Evolutionary conservation across 2,797 vertebrate species (phyloP).

Genomic region (Falco peregrinus): DNA sequence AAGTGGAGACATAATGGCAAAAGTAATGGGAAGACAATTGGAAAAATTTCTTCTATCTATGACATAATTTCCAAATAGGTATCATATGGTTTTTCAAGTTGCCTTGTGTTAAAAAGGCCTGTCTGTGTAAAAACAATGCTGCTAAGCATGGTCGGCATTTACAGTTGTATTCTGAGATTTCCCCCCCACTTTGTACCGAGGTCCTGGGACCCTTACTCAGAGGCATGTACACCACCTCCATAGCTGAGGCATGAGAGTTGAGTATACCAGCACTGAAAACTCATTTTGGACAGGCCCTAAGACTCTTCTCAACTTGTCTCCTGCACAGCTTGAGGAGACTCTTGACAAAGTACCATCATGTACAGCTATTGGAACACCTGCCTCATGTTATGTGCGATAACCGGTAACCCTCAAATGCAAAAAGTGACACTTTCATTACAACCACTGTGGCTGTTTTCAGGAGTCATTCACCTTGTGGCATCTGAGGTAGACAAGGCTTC

Average conservation of each 20-base stretch:
- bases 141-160: not conserved
- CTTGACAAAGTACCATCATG: not conserved
- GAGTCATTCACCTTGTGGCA: not conserved
- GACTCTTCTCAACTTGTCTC: not conserved
- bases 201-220: not conserved
- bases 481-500: not conserved
- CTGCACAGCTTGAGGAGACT: not conserved
- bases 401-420: not conserved
- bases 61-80: not conserved
- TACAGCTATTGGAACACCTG: not conserved
- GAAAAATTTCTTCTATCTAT: not conserved
- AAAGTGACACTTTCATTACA: not conserved
- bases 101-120: not conserved
- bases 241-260: not conserved
- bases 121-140: not conserved
- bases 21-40: not conserved
- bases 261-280: not conserved
- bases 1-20: not conserved
- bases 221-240: too few relatives aligned
- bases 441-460: not conserved
- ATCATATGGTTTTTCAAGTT: not conserved
- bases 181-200: not conserved
- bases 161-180: not conserved
- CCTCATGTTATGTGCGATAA: rapidly evolving
- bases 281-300: not conserved